These are phyloP conservation scores for Bubo bubo DNA, from an alignment of 2,113 vertebrate species.

Conservation along the genomic window DNA sequence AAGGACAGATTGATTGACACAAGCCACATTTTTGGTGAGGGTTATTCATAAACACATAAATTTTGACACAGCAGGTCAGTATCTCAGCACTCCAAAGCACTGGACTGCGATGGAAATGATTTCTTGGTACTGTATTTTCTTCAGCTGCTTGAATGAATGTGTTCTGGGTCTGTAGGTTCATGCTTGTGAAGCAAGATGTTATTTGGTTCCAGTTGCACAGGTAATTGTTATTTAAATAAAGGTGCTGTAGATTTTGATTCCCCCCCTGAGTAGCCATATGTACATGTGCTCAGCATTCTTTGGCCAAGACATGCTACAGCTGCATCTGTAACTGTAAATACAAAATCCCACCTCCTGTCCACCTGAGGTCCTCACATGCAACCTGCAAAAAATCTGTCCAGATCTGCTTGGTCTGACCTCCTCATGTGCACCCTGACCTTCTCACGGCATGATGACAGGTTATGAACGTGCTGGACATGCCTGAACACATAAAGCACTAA, in stretches of 20 bases:
- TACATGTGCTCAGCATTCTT: neutral
- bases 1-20: neutral
- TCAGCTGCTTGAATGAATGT: neutral
- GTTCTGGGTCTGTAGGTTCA: neutral
- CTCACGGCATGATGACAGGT: neutral
- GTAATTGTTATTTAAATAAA: neutral
- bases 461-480: fast-evolving
- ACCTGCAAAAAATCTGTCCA: neutral
- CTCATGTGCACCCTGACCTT: neutral
- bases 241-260: neutral
- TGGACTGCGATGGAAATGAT: neutral
- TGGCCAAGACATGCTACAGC: neutral
- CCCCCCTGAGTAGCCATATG: fast-evolving
- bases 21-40: neutral
- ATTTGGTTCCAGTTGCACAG: neutral
- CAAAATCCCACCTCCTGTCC: neutral
- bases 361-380: neutral
- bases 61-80: neutral
- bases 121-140: neutral
- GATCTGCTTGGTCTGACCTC: neutral
- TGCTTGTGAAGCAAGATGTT: neutral
- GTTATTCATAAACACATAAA: neutral
- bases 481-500: neutral
- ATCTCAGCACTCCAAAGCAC: neutral
- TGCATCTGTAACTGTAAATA: neutral